Conservation (phyloP, 1,140 invertebrate genomes). For the Maniola jurtina region DNA sequence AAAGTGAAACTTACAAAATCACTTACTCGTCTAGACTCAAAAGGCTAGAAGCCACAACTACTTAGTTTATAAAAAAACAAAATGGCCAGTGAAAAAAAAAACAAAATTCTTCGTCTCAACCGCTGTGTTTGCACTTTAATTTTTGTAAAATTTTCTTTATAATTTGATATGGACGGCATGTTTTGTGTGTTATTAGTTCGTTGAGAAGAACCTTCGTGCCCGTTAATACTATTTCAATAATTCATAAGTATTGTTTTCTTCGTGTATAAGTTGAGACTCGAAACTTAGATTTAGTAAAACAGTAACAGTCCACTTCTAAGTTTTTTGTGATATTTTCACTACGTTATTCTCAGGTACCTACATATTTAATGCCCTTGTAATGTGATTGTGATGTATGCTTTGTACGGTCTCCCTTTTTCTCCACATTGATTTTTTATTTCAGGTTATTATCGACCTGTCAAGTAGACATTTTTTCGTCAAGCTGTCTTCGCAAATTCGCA, state of each 20-base stretch:
- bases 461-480: slow-evolving; percentile 74
- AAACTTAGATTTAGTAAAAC: slow-evolving; percentile 18
- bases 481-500: slow-evolving; percentile 71
- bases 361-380: slow-evolving; percentile 27
- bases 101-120: slow-evolving; percentile 55
- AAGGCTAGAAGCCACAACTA: too few species aligned
- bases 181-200: slow-evolving; percentile 30
- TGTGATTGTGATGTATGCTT: slow-evolving; percentile 27
- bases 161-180: slow-evolving; percentile 44
- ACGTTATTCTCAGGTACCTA: slow-evolving; percentile 29
- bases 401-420: slow-evolving; percentile 39
- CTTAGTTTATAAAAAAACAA: too few species aligned
- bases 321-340: slow-evolving; percentile 31
- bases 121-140: slow-evolving; percentile 66
- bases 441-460: slow-evolving; percentile 78
- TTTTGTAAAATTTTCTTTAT: slow-evolving; percentile 46
- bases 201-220: slow-evolving; percentile 16
- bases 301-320: slow-evolving; percentile 13
- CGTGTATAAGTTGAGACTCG: slow-evolving; percentile 14
- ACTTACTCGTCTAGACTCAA: too few species aligned
- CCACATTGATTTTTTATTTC: slow-evolving; percentile 77
- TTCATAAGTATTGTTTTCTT: slow-evolving; percentile 23
- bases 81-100: too few species aligned
- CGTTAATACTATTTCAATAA: slow-evolving; percentile 14
- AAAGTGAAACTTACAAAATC: too few species aligned